Conservation (phyloP, 2,888 invertebrate species). For the Thalpophila matura region DNA sequence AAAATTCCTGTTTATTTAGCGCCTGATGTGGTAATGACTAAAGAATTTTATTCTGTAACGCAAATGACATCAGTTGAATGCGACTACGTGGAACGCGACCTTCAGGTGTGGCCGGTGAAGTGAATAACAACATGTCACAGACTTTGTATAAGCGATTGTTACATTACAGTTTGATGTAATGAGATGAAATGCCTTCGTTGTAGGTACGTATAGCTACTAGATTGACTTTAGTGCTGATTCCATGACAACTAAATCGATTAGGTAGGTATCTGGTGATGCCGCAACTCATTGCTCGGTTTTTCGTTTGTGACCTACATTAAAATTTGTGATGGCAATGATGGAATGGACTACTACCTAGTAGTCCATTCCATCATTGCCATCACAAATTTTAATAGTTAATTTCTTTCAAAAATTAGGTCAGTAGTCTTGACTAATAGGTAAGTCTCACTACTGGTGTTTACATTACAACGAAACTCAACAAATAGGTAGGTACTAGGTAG, state of each 20-base stretch:
- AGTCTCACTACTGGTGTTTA: too few species aligned
- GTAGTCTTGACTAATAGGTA: too few species aligned
- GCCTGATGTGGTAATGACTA: constrained; percentile 73
- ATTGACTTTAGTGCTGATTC: neutral
- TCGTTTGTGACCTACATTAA: neutral
- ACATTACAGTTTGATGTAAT: constrained; percentile 55
- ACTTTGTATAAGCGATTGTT: constrained; percentile 54
- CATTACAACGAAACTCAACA: too few species aligned
- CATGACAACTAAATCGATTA: constrained; percentile 17
- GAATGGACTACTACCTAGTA: too few species aligned
- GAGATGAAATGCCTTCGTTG: constrained; percentile 36
- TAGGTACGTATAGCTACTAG: neutral
- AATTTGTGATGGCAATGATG: neutral
- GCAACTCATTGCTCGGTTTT: neutral
- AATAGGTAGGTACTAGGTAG: too few species aligned
- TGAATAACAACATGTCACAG: constrained; percentile 62
- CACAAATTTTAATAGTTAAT: too few species aligned
- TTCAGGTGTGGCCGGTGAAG: constrained; percentile 71
- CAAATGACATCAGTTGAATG: constrained; percentile 73
- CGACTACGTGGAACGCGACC: constrained; percentile 70
- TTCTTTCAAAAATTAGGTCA: too few species aligned
- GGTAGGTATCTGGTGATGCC: neutral
- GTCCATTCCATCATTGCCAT: too few species aligned
- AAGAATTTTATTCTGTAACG: constrained; percentile 80
- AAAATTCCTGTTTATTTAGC: constrained; percentile 40